These are phyloP conservation scores for Andrena camellia DNA, from an alignment of 2,888 invertebrate genomes.

Conservation along the genomic window DNA sequence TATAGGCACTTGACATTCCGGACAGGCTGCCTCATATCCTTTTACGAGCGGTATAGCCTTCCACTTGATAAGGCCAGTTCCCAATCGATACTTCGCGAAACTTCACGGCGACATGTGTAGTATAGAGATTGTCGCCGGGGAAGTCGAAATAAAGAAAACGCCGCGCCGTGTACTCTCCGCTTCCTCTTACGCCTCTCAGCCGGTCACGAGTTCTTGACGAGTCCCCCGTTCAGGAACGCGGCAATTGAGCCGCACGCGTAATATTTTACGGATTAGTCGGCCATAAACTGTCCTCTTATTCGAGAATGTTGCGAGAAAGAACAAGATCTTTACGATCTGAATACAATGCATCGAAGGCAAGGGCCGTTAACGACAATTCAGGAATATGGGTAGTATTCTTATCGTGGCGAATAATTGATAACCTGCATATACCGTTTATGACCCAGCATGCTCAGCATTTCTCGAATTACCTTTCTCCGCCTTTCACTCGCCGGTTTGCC, in stretches of 20 bases:
- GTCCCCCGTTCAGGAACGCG: background rate
- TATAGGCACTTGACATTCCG: conserved; percentile 74
- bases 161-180: background rate
- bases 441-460: conserved; percentile 16
- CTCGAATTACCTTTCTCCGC: conserved; percentile 49
- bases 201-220: background rate
- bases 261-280: conserved; percentile 5
- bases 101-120: conserved; percentile 55
- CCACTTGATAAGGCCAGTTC: conserved; percentile 74
- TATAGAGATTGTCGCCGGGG: conserved; percentile 13
- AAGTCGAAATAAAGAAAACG: conserved; percentile 31
- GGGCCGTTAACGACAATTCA: background rate
- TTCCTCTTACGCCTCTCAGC: background rate
- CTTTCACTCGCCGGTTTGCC: conserved; percentile 24
- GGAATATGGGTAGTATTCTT: conserved; percentile 30
- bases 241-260: background rate
- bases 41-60: conserved; percentile 71
- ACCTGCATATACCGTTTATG: conserved; percentile 17
- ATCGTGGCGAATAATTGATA: conserved; percentile 42
- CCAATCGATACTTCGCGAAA: conserved; percentile 73
- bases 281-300: background rate
- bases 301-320: background rate
- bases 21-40: conserved; percentile 73
- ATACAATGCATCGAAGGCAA: background rate
- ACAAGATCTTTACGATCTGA: conserved; percentile 4